Percentiles rank a stretch among this genome's conserved stretches.
Evolutionary conservation across 2,888 invertebrate genomes (phyloP).

Genomic region (Diaprepes abbreviatus): DNA sequence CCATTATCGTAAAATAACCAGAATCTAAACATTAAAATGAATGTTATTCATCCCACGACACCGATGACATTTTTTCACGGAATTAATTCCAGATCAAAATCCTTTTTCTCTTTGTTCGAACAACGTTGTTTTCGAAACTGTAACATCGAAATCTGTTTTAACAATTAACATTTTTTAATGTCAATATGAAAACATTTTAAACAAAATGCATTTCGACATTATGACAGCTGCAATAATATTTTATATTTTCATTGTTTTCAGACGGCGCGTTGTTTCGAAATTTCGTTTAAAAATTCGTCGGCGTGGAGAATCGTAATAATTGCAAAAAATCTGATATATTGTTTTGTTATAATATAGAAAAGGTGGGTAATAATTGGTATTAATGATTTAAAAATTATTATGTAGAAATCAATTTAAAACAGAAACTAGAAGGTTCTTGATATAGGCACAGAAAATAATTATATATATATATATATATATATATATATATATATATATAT

Average conservation of each 20-base stretch:
- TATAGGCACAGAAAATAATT: no score
- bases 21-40: constrained; percentile 13
- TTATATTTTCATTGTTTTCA: constrained; percentile 31
- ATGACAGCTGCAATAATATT: constrained; percentile 40
- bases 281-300: constrained; percentile 1
- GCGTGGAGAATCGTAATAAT: neutral
- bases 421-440: no score
- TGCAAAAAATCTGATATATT: constrained; percentile 20
- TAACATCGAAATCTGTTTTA: constrained; percentile 36
- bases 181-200: constrained; percentile 34
- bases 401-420: no score
- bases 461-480: no score
- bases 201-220: constrained; percentile 39
- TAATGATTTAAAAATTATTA: no score
- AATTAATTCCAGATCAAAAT: constrained; percentile 36
- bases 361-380: no score
- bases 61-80: constrained; percentile 36
- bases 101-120: constrained; percentile 14
- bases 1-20: constrained; percentile 1
- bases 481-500: no score
- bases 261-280: constrained; percentile 7
- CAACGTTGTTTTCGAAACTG: constrained; percentile 24
- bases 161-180: constrained; percentile 42
- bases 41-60: constrained; percentile 34
- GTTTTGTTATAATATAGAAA: no score